These are phyloP conservation scores for Halocaridina rubra DNA, from an alignment of 2,888 invertebrate species.

Conservation along the genomic window DNA sequence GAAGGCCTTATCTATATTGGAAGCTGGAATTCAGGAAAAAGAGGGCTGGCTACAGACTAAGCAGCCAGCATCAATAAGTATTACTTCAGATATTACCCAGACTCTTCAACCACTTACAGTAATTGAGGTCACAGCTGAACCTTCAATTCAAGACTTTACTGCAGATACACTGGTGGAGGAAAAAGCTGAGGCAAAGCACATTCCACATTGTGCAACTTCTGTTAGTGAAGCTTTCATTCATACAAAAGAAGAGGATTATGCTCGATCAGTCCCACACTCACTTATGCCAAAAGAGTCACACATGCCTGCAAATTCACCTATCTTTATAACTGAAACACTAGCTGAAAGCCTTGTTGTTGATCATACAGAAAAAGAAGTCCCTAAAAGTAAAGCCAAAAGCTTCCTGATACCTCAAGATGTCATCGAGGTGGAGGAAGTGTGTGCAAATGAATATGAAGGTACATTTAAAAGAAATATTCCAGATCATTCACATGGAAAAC, in stretches of 20 bases:
- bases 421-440: conserved; percentile 71
- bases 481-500: not conserved
- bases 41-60: conserved; percentile 74
- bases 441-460: conserved; percentile 77
- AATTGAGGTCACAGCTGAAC: conserved; percentile 69
- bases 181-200: conserved; percentile 66
- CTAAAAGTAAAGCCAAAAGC: conserved; percentile 26
- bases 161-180: conserved; percentile 65
- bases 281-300: conserved; percentile 69
- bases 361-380: conserved; percentile 32
- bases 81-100: conserved; percentile 39
- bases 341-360: conserved; percentile 62
- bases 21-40: conserved; percentile 74
- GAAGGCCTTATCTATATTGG: conserved; percentile 65
- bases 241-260: conserved; percentile 74
- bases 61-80: conserved; percentile 67
- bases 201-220: conserved; percentile 72
- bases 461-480: conserved; percentile 69
- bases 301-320: conserved; percentile 66
- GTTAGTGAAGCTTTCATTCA: conserved; percentile 73
- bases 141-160: conserved; percentile 67
- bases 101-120: conserved; percentile 66
- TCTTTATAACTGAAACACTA: conserved; percentile 67
- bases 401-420: conserved; percentile 70
- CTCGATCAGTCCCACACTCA: conserved; percentile 67